A percentile compares a stretch with the other conserved stretches of the same genome.
These are phyloP conservation scores for Operophtera brumata DNA, from an alignment of 2,888 invertebrate genomes.

Conservation along the genomic window DNA sequence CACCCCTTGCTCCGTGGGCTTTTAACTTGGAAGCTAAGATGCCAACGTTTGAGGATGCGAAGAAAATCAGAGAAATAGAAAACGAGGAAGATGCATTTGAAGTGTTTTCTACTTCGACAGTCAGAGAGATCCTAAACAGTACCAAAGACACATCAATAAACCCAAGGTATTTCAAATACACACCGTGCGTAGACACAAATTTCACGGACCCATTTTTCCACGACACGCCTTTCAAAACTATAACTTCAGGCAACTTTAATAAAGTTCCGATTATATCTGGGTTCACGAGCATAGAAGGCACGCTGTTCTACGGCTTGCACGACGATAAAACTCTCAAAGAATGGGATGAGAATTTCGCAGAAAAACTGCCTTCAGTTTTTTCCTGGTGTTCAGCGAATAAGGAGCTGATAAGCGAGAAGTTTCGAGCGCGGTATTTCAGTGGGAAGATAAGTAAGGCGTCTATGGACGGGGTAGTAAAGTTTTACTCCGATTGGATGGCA, in stretches of 20 bases:
- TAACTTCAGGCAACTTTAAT: conserved; percentile 58
- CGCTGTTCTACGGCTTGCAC: conserved; percentile 62
- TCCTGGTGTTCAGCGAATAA: conserved; percentile 56
- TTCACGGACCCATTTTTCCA: conserved; percentile 60
- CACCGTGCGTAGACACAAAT: conserved; percentile 62
- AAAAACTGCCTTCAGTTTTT: conserved; percentile 64
- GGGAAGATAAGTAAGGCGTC: conserved; percentile 41
- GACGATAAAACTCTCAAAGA: conserved; percentile 48
- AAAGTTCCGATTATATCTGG: conserved; percentile 67
- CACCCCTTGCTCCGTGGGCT: conserved; percentile 63
- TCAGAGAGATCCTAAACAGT: conserved; percentile 48
- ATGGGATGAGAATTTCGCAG: conserved; percentile 53
- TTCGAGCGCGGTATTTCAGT: conserved; percentile 63
- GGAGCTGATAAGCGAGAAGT: conserved; percentile 46
- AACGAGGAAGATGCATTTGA: conserved; percentile 48
- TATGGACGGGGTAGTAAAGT: conserved; percentile 46
- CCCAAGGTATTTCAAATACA: conserved; percentile 63
- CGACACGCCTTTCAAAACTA: conserved; percentile 59
- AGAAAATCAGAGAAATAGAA: conserved; percentile 46
- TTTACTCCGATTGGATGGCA: conserved; percentile 66
- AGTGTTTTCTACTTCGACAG: conserved; percentile 47
- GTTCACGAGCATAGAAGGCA: conserved; percentile 57
- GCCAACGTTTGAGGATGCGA: conserved; percentile 55
- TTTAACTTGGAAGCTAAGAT: conserved; percentile 55
- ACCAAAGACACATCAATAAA: conserved; percentile 57